These are phyloP conservation scores for Pollachius pollachius DNA, from an alignment of 2,113 vertebrate genomes.

Conservation along the genomic window DNA sequence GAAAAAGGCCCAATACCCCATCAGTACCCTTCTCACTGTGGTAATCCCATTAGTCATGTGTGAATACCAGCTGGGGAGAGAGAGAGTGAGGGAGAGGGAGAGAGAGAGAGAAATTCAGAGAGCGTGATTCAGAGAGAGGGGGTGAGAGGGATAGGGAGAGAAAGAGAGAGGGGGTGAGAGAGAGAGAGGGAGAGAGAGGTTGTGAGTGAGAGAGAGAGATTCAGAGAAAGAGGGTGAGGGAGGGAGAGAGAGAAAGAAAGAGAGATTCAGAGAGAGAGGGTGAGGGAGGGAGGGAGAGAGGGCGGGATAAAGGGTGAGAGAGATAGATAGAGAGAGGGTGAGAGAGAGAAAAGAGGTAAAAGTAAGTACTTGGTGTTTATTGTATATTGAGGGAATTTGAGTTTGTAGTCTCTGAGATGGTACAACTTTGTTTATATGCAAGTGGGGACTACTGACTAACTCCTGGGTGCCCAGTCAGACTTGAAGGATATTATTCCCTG, in stretches of 20 bases:
- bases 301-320: conserved; percentile 47
- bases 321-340: conserved; percentile 1
- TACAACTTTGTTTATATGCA: conserved; percentile 8
- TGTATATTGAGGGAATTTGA: conserved; percentile 12
- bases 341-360: background rate
- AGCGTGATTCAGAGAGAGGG: conserved; percentile 15
- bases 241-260: conserved; percentile 29
- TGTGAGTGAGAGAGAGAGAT: too few relatives aligned
- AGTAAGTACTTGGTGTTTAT: too few relatives aligned
- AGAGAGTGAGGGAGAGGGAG: too few relatives aligned
- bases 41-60: conserved; percentile 81
- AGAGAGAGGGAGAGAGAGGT: too few relatives aligned
- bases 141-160: background rate
- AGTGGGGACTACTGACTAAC: conserved; percentile 6
- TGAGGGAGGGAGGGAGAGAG: conserved; percentile 12
- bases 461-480: conserved; percentile 25
- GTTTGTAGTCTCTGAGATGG: conserved; percentile 2
- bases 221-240: too few relatives aligned
- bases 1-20: conserved; percentile 18
- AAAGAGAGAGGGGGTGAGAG: background rate
- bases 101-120: too few relatives aligned
- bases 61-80: conserved; percentile 74
- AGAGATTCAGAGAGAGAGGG: conserved; percentile 1
- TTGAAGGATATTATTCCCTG: conserved; percentile 26
- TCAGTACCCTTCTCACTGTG: conserved; percentile 63